Evolutionary conservation across 2,888 invertebrate species (phyloP).

Genomic region (Rhingia campestris): DNA sequence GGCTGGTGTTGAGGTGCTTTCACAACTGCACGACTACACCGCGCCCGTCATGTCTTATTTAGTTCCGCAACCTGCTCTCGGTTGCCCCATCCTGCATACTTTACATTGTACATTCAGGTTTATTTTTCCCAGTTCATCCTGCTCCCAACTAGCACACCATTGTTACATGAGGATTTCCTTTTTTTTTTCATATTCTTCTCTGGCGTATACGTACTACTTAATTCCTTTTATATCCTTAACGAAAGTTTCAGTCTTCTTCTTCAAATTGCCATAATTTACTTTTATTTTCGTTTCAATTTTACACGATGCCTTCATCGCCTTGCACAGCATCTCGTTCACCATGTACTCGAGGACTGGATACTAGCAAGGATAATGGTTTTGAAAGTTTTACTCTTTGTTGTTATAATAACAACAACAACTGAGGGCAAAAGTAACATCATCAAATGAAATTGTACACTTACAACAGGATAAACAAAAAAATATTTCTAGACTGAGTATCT

Average conservation of each 20-base stretch:
- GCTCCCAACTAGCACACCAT: neutral
- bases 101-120: conserved; percentile 38
- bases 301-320: conserved; percentile 52
- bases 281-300: conserved; percentile 74
- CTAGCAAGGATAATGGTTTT: conserved; percentile 68
- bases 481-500: conserved; percentile 14
- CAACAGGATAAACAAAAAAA: conserved; percentile 31
- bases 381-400: conserved; percentile 68
- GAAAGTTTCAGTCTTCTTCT: conserved; percentile 66
- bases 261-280: conserved; percentile 75
- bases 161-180: conserved; percentile 30
- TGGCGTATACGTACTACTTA: conserved; percentile 53
- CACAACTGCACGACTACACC: conserved; percentile 42
- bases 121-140: neutral
- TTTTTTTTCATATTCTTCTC: conserved; percentile 29
- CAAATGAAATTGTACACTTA: conserved; percentile 70
- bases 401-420: conserved; percentile 45
- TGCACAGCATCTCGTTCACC: conserved; percentile 27
- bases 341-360: neutral
- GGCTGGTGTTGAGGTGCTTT: conserved; percentile 21
- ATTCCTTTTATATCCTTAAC: conserved; percentile 69
- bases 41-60: conserved; percentile 59
- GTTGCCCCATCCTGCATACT: conserved; percentile 14
- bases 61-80: conserved; percentile 33
- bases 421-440: conserved; percentile 37